These are phyloP conservation scores for Cerceris rybyensis DNA, from an alignment of 2,888 invertebrate species.

Conservation along the genomic window DNA sequence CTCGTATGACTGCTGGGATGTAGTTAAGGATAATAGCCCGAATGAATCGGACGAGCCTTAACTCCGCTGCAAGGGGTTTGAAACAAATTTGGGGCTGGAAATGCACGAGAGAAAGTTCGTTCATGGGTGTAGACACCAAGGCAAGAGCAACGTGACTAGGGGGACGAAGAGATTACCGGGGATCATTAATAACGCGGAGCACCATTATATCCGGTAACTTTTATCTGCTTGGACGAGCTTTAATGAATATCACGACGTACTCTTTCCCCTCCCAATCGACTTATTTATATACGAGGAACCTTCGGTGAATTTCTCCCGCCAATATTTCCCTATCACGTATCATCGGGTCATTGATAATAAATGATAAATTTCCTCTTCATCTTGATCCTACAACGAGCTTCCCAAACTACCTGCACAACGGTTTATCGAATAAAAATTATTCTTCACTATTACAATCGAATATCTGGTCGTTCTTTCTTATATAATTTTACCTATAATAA, in stretches of 20 bases:
- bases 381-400: too few species aligned
- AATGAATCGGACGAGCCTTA: constrained; percentile 65
- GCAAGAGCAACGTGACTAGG: constrained; percentile 34
- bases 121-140: constrained; percentile 42
- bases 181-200: constrained; percentile 67
- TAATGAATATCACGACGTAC: constrained; percentile 72
- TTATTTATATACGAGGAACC: constrained; percentile 43
- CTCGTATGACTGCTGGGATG: constrained; percentile 59
- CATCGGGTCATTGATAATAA: too few species aligned
- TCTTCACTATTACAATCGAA: too few species aligned
- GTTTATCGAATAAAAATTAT: too few species aligned
- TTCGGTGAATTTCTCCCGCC: neutral
- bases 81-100: constrained; percentile 67
- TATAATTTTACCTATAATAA: too few species aligned
- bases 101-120: constrained; percentile 60
- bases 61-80: constrained; percentile 56
- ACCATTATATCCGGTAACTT: constrained; percentile 70
- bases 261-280: constrained; percentile 53
- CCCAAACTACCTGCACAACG: too few species aligned
- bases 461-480: too few species aligned
- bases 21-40: constrained; percentile 66
- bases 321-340: constrained; percentile 6
- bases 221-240: constrained; percentile 70
- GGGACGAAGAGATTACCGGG: constrained; percentile 63
- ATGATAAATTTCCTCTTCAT: too few species aligned